Percentiles rank a stretch among this genome's conserved stretches.
Conservation (phyloP, 2,113 vertebrate species). For the Saguinus imperator region DNA sequence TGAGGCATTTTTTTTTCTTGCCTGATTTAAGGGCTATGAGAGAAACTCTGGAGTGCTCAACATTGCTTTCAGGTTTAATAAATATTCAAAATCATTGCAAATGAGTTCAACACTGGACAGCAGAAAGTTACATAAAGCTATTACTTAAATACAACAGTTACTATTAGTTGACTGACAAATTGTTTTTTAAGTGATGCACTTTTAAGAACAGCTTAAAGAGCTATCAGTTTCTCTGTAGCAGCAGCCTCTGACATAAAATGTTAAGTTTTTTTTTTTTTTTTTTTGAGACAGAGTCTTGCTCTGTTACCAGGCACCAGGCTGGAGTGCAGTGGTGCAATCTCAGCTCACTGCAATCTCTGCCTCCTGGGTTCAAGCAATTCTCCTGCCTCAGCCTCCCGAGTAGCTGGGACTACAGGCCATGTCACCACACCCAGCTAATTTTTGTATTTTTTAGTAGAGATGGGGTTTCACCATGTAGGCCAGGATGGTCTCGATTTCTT, state of each 20-base stretch:
- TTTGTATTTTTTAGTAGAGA: too few relatives aligned
- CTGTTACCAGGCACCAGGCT: too few relatives aligned
- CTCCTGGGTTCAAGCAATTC: too few relatives aligned
- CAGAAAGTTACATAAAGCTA: not conserved
- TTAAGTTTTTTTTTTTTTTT: not conserved
- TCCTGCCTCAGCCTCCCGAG: too few relatives aligned
- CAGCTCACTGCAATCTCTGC: too few relatives aligned
- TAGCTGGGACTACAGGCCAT: too few relatives aligned
- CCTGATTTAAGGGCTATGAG: not conserved
- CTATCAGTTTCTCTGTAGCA: not conserved
- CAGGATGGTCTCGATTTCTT: too few relatives aligned
- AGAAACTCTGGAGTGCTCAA: not conserved
- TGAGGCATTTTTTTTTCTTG: not conserved
- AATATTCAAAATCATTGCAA: conserved; percentile 1
- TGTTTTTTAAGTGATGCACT: not conserved
- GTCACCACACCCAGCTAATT: too few relatives aligned
- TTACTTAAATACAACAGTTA: conserved; percentile 7
- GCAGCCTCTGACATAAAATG: not conserved
- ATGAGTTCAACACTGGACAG: not conserved
- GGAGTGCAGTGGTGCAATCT: too few relatives aligned
- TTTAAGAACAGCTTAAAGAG: not conserved
- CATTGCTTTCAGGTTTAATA: not conserved
- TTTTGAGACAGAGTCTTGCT: too few relatives aligned
- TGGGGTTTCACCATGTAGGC: too few relatives aligned
- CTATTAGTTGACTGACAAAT: conserved; percentile 12